These are phyloP conservation scores for Macrosoma leucophasiata DNA, from an alignment of 2,888 invertebrate species.

Conservation along the genomic window DNA sequence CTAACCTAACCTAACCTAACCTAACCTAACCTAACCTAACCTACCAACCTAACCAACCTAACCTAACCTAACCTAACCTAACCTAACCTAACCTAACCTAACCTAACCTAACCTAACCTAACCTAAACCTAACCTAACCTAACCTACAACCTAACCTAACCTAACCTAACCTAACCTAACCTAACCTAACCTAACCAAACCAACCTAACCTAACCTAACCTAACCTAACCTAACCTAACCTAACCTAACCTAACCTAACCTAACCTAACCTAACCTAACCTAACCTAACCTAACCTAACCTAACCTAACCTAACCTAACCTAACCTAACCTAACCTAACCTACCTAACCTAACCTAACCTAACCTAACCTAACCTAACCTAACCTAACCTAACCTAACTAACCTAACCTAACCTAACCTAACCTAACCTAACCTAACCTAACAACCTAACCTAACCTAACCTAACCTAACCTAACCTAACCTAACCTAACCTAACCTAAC, in stretches of 20 bases:
- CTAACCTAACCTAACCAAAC: slow-evolving; percentile 16
- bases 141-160: slow-evolving; percentile 16
- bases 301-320: slow-evolving; percentile 29
- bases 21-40: slow-evolving; percentile 18
- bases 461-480: slow-evolving; percentile 28
- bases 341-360: slow-evolving; percentile 28
- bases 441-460: slow-evolving; percentile 28
- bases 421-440: slow-evolving; percentile 26
- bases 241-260: slow-evolving; percentile 24
- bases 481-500: slow-evolving; percentile 27
- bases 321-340: slow-evolving; percentile 23
- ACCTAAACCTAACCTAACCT: slow-evolving; percentile 12
- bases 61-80: slow-evolving; percentile 18
- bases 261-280: slow-evolving; percentile 28
- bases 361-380: slow-evolving; percentile 26
- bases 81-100: slow-evolving; percentile 17
- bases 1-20: slow-evolving; percentile 19
- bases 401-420: slow-evolving; percentile 29
- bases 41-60: slow-evolving; percentile 16
- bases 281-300: slow-evolving; percentile 29
- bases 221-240: slow-evolving; percentile 19
- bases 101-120: slow-evolving; percentile 11
- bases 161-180: slow-evolving; percentile 20
- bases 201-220: slow-evolving; percentile 20
- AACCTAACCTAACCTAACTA: slow-evolving; percentile 28